These are phyloP conservation scores for Andrena flavipes DNA, from an alignment of 2,888 invertebrate genomes.

Conservation along the genomic window DNA sequence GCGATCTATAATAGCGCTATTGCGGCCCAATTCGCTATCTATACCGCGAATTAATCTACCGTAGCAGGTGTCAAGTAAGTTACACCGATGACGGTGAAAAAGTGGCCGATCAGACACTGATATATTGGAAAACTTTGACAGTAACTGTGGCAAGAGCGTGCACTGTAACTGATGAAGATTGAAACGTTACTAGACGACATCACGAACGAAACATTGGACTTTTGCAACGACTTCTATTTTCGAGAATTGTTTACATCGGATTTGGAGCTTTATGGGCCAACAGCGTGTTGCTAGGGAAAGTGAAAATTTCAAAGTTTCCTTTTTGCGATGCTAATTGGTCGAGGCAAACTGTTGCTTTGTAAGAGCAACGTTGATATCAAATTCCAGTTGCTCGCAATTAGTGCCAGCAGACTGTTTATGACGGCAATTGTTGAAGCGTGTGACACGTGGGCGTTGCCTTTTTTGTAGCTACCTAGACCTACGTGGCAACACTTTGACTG, in stretches of 20 bases:
- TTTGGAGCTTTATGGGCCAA: not conserved
- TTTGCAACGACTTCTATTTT: not conserved
- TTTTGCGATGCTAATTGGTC: no score
- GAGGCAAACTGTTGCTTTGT: no score
- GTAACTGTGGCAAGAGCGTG: not conserved
- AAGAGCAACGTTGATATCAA: no score
- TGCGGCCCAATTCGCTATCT: no score
- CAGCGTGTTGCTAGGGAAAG: no score
- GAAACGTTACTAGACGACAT: not conserved
- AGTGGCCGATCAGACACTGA: conserved; percentile 3
- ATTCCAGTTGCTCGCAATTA: no score
- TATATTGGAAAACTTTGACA: conserved; percentile 8
- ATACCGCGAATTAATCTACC: no score
- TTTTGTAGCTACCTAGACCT: not conserved
- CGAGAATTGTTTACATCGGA: not conserved
- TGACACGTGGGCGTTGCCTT: not conserved
- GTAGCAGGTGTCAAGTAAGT: not conserved
- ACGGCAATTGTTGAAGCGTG: not conserved
- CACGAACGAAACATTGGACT: not conserved
- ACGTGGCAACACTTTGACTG: not conserved
- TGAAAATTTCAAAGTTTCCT: no score
- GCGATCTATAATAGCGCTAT: no score
- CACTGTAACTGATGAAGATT: conserved; percentile 1
- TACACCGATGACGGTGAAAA: not conserved
- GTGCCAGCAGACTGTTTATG: not conserved